Evolutionary conservation across 2,797 vertebrate genomes (phyloP).

Genomic region (Natrix natrix): DNA sequence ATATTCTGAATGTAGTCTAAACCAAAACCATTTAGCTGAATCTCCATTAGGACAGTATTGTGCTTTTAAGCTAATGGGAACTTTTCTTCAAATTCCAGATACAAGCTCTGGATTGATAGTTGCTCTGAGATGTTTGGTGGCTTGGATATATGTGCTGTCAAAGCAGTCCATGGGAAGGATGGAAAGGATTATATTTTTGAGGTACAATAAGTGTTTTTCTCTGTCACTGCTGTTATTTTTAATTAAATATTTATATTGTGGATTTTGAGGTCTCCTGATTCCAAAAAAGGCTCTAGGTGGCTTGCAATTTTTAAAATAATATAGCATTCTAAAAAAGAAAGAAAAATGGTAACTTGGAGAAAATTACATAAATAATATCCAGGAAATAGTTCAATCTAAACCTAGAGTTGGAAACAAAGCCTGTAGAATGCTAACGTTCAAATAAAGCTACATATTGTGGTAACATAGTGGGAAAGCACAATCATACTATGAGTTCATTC

Average conservation of each 20-base stretch:
- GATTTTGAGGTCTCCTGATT: background rate
- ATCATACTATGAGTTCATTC: conserved; percentile 35
- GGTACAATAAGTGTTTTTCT: conserved; percentile 73
- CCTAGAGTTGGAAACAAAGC: background rate
- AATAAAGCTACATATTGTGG: conserved; percentile 46
- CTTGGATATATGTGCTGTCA: conserved; percentile 96
- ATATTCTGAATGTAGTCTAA: background rate
- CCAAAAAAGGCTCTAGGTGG: background rate
- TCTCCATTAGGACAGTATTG: background rate
- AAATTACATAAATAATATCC: background rate
- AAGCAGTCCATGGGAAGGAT: conserved; percentile 97
- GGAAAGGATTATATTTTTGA: conserved; percentile 98
- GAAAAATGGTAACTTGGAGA: background rate
- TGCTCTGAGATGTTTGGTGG: conserved; percentile 95
- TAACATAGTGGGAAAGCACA: conserved; percentile 53
- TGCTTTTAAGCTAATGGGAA: conserved; percentile 32
- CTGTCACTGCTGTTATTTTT: background rate
- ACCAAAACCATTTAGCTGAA: background rate
- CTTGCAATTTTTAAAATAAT: background rate
- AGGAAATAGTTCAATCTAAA: background rate
- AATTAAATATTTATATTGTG: background rate
- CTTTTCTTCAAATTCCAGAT: conserved; percentile 74
- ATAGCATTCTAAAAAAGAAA: background rate
- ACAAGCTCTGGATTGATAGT: conserved; percentile 93
- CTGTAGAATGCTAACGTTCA: conserved; percentile 17